Evolutionary conservation across 2,888 invertebrate species (phyloP).

Genomic region (Sepioteuthis lessoniana): DNA sequence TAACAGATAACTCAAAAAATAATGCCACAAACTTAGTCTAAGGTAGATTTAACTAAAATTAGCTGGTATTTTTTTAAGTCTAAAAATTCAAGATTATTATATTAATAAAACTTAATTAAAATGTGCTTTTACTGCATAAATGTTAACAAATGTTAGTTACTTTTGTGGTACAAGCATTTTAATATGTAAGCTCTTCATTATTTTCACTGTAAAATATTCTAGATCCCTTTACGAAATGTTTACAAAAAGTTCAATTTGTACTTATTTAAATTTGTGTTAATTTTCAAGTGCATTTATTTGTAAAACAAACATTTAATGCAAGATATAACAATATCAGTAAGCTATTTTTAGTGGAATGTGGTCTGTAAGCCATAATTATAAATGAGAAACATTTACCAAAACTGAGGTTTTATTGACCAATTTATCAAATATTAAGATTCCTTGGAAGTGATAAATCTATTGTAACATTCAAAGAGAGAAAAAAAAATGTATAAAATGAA

Average conservation of each 20-base stretch:
- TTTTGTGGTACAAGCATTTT: not conserved
- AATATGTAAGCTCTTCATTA: not conserved
- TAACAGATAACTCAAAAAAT: not conserved
- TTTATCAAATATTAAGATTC: too few relatives aligned
- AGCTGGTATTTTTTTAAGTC: too few relatives aligned
- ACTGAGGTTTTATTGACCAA: too few relatives aligned
- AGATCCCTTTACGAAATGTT: too few relatives aligned
- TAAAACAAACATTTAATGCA: not conserved
- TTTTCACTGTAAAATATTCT: not conserved
- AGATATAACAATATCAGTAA: not conserved
- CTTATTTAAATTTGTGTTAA: not conserved
- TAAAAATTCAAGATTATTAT: too few relatives aligned
- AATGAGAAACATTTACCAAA: not conserved
- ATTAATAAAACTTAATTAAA: not conserved
- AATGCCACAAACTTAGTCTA: not conserved
- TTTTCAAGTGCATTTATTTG: not conserved
- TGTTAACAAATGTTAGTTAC: not conserved
- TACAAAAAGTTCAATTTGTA: too few relatives aligned
- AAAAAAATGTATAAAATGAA: not conserved
- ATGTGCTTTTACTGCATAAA: not conserved
- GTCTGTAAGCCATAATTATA: not conserved
- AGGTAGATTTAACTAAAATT: not conserved
- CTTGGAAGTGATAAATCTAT: too few relatives aligned
- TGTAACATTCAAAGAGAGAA: too few relatives aligned
- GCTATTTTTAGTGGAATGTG: too few relatives aligned